phyloP scores from a whole-genome alignment of 2,888 invertebrate species.

The Amphipyra berbera region DNA sequence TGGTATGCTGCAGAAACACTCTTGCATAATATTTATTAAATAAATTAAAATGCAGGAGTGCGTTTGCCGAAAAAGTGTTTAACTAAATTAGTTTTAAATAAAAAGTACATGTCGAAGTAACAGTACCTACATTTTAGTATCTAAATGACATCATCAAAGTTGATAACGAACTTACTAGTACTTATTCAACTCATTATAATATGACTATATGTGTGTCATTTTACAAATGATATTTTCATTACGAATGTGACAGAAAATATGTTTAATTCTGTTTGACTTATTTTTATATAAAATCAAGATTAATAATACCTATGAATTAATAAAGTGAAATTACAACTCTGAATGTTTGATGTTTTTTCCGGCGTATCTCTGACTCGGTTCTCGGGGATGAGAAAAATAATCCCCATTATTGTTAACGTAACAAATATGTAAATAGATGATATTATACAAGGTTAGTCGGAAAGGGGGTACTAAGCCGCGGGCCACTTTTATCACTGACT shows the following conservation, averaged over 20 bases:
- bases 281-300: constrained; percentile 54
- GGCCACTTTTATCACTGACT: no score
- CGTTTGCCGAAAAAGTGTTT: not conserved
- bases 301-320: constrained; percentile 52
- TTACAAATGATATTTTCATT: constrained; percentile 37
- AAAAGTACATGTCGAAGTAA: constrained; percentile 22
- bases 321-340: constrained; percentile 49
- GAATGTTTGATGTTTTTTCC: constrained; percentile 9
- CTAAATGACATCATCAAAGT: constrained; percentile 10
- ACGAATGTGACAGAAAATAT: constrained; percentile 25
- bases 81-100: constrained; percentile 5
- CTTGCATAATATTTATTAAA: constrained; percentile 1
- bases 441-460: no score
- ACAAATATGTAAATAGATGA: no score
- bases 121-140: constrained; percentile 4
- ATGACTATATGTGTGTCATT: constrained; percentile 26
- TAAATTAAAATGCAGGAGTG: not conserved
- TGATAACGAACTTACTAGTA: constrained; percentile 6
- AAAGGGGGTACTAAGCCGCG: no score
- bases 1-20: not conserved
- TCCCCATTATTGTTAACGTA: no score
- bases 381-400: not conserved
- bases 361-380: not conserved
- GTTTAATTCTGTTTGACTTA: constrained; percentile 38
- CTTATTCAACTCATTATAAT: constrained; percentile 9